Conservation (phyloP, 2,797 vertebrate genomes). For the Rhincodon typus region DNA sequence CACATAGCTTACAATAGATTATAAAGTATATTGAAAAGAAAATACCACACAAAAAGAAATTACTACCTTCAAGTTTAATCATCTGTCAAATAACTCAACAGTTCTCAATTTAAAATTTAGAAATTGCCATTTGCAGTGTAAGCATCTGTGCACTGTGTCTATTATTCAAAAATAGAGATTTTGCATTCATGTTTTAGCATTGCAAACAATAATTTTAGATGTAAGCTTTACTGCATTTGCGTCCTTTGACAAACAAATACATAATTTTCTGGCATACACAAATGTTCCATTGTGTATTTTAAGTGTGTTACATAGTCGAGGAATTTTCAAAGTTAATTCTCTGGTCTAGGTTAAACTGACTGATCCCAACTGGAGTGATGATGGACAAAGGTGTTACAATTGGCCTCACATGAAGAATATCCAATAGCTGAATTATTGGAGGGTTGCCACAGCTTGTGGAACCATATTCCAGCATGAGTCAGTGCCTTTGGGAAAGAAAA, state of each 20-base stretch:
- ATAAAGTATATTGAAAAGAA: conserved; percentile 5
- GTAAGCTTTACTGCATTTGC: neutral
- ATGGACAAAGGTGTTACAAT: neutral
- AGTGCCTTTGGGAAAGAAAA: neutral
- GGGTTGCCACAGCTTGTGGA: conserved; percentile 7
- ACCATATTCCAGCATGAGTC: conserved; percentile 21
- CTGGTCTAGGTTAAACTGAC: conserved; percentile 15
- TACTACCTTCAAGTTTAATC: conserved; percentile 13
- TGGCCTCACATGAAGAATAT: conserved; percentile 9
- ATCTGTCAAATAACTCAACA: conserved; percentile 14
- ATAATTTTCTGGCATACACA: neutral
- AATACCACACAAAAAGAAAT: neutral
- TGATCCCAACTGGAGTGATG: neutral
- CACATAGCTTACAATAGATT: neutral
- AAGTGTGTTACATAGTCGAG: neutral
- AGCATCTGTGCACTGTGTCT: neutral
- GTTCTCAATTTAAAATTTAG: conserved; percentile 12
- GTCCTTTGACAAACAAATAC: neutral
- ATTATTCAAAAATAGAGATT: neutral
- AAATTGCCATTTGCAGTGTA: neutral
- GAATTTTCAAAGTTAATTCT: neutral
- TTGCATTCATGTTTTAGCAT: neutral
- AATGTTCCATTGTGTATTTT: neutral
- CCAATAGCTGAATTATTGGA: neutral
- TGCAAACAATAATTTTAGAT: neutral